Evolutionary conservation across 2,113 vertebrate species (phyloP).

Genomic region (Orycteropus afer): DNA sequence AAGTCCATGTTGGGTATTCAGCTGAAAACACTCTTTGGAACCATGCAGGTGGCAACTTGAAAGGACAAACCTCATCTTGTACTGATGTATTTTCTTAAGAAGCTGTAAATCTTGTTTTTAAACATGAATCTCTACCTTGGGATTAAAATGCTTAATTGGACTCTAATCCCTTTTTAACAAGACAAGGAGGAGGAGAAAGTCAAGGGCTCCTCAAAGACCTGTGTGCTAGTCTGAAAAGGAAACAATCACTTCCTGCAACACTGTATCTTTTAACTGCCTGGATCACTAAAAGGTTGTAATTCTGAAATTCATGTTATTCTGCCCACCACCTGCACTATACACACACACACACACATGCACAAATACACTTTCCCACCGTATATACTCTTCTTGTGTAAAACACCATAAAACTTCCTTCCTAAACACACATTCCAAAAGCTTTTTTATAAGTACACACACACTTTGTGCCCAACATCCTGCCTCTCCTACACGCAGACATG

Average conservation of each 20-base stretch:
- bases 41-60: background rate
- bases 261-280: background rate
- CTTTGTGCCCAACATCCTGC: background rate
- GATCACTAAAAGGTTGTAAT: background rate
- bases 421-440: background rate
- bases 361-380: background rate
- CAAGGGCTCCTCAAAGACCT: slow-evolving; percentile 69
- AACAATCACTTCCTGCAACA: background rate
- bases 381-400: background rate
- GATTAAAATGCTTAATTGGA: slow-evolving; percentile 77
- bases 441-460: background rate
- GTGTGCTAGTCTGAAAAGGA: slow-evolving; percentile 47
- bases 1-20: background rate
- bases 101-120: slow-evolving; percentile 76
- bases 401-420: background rate
- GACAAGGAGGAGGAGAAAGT: slow-evolving; percentile 71
- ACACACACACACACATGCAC: background rate
- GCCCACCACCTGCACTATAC: background rate
- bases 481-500: background rate
- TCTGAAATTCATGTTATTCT: background rate
- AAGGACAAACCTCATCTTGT: slow-evolving; percentile 66
- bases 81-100: slow-evolving; percentile 32
- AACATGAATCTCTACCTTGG: slow-evolving; percentile 74
- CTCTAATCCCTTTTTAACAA: slow-evolving; percentile 76
- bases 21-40: slow-evolving; percentile 46